Evolutionary conservation across 2,113 vertebrate genomes (phyloP).

Genomic region (Trichomycterus rosablanca): DNA sequence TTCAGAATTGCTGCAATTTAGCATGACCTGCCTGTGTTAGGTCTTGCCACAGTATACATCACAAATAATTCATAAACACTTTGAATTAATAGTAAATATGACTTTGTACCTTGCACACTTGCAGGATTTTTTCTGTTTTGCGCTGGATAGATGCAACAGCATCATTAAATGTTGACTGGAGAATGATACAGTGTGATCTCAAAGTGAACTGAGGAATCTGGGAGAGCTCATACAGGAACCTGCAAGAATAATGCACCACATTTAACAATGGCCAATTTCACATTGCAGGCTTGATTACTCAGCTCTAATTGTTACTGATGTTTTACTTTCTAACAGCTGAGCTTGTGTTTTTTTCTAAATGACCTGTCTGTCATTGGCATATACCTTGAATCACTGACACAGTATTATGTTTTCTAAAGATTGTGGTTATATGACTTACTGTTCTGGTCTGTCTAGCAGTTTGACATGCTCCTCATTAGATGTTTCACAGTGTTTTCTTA

Average conservation of each 20-base stretch:
- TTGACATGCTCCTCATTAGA: conserved; percentile 84
- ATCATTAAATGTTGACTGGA: conserved; percentile 82
- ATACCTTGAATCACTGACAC: conserved; percentile 3
- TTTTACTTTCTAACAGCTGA: too few species aligned
- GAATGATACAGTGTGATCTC: conserved; percentile 87
- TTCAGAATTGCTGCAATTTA: too few species aligned
- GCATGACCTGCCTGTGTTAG: too few species aligned
- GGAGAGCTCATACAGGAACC: conserved; percentile 91
- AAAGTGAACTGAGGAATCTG: conserved; percentile 89
- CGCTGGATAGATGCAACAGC: conserved; percentile 71
- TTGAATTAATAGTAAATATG: too few species aligned
- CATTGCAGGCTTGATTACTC: not conserved
- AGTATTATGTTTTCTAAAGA: not conserved
- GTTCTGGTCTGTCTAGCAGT: conserved; percentile 94
- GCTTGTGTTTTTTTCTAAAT: too few species aligned
- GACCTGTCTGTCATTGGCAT: too few species aligned
- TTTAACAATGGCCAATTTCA: not conserved
- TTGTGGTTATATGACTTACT: conserved; percentile 70
- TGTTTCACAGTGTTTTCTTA: conserved; percentile 81
- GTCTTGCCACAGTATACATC: too few species aligned
- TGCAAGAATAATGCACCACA: conserved; percentile 50
- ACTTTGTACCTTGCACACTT: conserved; percentile 75
- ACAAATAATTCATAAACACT: too few species aligned
- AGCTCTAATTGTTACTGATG: not conserved
- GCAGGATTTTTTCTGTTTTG: conserved; percentile 78